Evolutionary conservation across 2,797 vertebrate species (phyloP).

Genomic region (Argyrosomus regius): DNA sequence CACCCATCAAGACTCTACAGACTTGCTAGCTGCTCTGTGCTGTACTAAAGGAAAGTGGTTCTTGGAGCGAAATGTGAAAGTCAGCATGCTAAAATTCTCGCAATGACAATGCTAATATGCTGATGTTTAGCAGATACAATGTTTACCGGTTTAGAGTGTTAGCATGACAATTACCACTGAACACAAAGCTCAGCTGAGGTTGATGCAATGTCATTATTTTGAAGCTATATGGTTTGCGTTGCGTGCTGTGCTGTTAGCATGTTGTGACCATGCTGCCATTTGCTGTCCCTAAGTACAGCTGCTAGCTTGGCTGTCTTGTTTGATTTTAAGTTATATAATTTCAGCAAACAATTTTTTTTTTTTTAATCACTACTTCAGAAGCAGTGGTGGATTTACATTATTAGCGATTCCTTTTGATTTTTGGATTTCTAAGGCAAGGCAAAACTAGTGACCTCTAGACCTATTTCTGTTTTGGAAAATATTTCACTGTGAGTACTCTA

Average conservation of each 20-base stretch:
- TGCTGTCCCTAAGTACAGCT: not conserved
- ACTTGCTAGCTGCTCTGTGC: too few species aligned
- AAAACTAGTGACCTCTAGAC: conserved; percentile 5
- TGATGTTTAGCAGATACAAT: too few species aligned
- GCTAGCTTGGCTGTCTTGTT: not conserved
- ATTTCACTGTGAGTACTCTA: conserved; percentile 13
- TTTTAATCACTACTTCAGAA: conserved; percentile 9
- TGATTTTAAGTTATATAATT: not conserved
- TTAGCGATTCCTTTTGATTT: conserved; percentile 31
- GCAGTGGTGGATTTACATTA: conserved; percentile 2
- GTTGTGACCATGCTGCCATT: not conserved
- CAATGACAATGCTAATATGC: too few species aligned
- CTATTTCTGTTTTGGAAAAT: conserved; percentile 23
- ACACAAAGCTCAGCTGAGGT: too few species aligned
- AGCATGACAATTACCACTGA: too few species aligned
- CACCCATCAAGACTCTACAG: too few species aligned
- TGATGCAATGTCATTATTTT: too few species aligned
- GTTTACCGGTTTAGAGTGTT: too few species aligned
- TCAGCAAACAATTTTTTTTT: not conserved
- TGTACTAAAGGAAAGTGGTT: too few species aligned
- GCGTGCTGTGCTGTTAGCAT: not conserved
- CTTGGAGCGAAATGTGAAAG: too few species aligned
- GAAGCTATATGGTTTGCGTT: too few species aligned
- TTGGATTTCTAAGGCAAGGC: conserved; percentile 11
- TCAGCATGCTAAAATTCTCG: too few species aligned